Conservation (phyloP, 2,888 invertebrate species). For the Charanyca ferruginea region DNA sequence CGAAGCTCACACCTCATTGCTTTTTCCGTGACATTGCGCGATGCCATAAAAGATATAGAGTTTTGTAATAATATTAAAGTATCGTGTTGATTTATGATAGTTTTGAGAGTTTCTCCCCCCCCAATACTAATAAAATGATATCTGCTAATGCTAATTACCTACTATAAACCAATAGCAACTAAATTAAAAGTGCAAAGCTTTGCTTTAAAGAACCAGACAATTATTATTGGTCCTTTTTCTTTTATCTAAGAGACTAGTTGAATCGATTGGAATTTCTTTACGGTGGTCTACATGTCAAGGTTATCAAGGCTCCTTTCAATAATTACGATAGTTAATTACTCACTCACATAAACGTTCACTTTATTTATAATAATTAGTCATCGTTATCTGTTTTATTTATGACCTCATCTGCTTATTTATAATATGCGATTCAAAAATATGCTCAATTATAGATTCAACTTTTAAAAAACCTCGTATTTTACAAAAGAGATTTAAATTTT, state of each 20-base stretch:
- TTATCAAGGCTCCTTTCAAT: conserved; percentile 44
- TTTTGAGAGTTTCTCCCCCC: conserved; percentile 40
- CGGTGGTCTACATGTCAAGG: conserved; percentile 49
- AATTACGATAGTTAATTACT: conserved; percentile 37
- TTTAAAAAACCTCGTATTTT: background rate
- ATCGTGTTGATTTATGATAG: conserved; percentile 72
- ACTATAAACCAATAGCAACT: background rate
- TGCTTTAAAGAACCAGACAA: background rate
- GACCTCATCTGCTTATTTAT: conserved; percentile 7
- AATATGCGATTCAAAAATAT: background rate
- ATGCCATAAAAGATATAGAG: conserved; percentile 86
- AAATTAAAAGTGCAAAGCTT: too few relatives aligned
- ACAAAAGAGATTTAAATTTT: conserved; percentile 3
- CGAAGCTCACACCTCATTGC: conserved; percentile 86
- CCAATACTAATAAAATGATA: background rate
- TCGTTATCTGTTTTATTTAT: conserved; percentile 39
- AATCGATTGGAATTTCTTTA: conserved; percentile 8
- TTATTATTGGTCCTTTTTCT: conserved; percentile 6
- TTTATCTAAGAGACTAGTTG: background rate
- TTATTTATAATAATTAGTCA: conserved; percentile 34
- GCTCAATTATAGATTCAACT: background rate
- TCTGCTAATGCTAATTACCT: too few relatives aligned
- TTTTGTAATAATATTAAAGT: conserved; percentile 81
- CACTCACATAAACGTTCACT: conserved; percentile 28
- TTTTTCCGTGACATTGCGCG: conserved; percentile 88